A percentile compares a stretch with the other conserved stretches of the same genome.
These are phyloP conservation scores for Chorisops tibialis DNA, from an alignment of 2,888 invertebrate genomes.

Conservation along the genomic window DNA sequence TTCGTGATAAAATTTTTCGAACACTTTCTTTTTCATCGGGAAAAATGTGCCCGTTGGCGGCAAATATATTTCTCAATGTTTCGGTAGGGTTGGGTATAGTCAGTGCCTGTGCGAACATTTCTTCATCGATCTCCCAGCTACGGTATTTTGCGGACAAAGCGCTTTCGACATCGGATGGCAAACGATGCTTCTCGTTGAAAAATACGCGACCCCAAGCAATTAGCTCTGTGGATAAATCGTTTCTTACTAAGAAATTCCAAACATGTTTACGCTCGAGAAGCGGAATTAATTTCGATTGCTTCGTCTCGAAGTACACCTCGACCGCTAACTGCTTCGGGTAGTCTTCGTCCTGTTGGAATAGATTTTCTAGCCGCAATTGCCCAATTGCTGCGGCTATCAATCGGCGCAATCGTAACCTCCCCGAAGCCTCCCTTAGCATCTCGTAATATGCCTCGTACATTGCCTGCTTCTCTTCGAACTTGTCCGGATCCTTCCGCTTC, in stretches of 20 bases:
- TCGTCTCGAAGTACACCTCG: constrained; percentile 47
- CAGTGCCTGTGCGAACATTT: constrained; percentile 46
- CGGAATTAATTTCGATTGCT: constrained; percentile 42
- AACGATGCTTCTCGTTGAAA: constrained; percentile 1
- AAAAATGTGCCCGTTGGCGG: constrained; percentile 59
- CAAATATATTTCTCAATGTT: constrained; percentile 44
- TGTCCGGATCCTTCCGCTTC: constrained; percentile 52
- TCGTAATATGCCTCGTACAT: constrained; percentile 45
- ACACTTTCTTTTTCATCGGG: constrained; percentile 58
- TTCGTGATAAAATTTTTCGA: constrained; percentile 58
- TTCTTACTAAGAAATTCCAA: constrained; percentile 46
- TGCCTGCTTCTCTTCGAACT: constrained; percentile 40
- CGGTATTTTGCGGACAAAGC: constrained; percentile 40
- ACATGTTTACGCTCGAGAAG: constrained; percentile 45
- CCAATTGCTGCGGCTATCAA: constrained; percentile 36
- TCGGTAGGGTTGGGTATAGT: constrained; percentile 41
- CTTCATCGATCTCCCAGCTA: constrained; percentile 43
- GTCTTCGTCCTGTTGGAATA: constrained; percentile 45
- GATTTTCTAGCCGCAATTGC: constrained; percentile 44
- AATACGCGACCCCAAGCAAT: constrained; percentile 42
- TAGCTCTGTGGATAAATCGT: constrained; percentile 37
- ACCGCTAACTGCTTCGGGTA: constrained; percentile 42
- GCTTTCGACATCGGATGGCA: constrained; percentile 7
- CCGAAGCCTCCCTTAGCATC: constrained; percentile 41
- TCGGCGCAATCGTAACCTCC: constrained; percentile 33